Percentiles rank a stretch among this genome's conserved stretches.
Evolutionary conservation across 2,797 vertebrate species (phyloP).

Genomic region (Melanotaenia parkinsoni): DNA sequence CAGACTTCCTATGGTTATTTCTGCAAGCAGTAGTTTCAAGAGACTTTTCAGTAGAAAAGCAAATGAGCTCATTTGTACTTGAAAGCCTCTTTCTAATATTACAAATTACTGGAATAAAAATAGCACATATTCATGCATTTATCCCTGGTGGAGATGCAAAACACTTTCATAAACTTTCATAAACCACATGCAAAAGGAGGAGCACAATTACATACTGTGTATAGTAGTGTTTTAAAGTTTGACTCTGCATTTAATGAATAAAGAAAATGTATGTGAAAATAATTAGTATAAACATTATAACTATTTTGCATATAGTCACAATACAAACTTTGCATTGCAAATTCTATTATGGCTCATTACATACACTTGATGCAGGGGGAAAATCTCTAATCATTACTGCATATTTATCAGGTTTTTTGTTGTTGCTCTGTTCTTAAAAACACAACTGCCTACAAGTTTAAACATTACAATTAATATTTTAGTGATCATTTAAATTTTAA

Average conservation of each 20-base stretch:
- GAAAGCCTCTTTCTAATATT: slow-evolving; percentile 60
- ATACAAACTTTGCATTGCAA: slow-evolving; percentile 24
- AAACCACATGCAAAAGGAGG: slow-evolving; percentile 26
- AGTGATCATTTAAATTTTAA: neutral
- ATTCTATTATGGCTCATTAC: neutral
- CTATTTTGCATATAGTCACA: neutral
- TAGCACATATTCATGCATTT: slow-evolving; percentile 55
- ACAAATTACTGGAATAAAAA: slow-evolving; percentile 66
- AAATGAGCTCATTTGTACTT: slow-evolving; percentile 71
- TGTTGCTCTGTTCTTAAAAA: slow-evolving; percentile 12
- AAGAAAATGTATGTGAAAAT: slow-evolving; percentile 41
- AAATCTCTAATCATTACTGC: neutral
- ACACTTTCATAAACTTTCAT: slow-evolving; percentile 35
- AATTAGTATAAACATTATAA: slow-evolving; percentile 34
- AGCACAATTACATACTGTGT: neutral
- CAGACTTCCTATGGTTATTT: slow-evolving; percentile 31
- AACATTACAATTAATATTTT: slow-evolving; percentile 2
- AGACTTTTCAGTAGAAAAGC: slow-evolving; percentile 48
- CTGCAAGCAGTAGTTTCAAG: slow-evolving; percentile 38
- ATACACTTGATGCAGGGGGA: neutral
- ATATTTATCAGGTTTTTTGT: neutral
- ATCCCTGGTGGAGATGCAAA: slow-evolving; percentile 37
- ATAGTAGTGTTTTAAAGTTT: slow-evolving; percentile 24
- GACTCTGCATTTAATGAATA: slow-evolving; percentile 37
- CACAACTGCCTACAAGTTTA: neutral